Percentiles rank a stretch among this genome's conserved stretches.
phyloP scores from a whole-genome alignment of 2,113 vertebrate species.

The Syrrhaptes paradoxus region DNA sequence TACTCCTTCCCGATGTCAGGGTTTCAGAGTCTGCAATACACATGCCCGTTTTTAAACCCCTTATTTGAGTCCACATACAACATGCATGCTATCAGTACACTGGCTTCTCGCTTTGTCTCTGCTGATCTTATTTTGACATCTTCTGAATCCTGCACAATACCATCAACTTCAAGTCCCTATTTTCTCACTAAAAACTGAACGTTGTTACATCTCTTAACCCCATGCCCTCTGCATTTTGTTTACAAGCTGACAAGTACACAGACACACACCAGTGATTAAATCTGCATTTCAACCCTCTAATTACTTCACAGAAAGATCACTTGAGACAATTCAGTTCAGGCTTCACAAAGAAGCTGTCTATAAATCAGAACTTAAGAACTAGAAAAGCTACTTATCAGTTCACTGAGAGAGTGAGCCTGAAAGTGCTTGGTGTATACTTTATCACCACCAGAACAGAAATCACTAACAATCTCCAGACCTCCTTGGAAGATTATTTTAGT shows the following conservation, averaged over 20 bases:
- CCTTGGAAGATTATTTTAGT: neutral
- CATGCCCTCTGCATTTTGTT: neutral
- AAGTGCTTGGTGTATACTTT: neutral
- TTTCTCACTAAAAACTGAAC: neutral
- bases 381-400: conserved; percentile 37
- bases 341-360: neutral
- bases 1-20: neutral
- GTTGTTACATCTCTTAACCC: neutral
- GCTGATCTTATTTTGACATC: neutral
- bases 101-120: neutral
- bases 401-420: neutral
- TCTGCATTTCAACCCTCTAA: conserved; percentile 10
- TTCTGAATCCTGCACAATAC: neutral
- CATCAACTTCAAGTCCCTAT: neutral
- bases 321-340: conserved; percentile 12
- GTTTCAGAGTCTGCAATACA: neutral
- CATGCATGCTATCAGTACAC: rapidly evolving
- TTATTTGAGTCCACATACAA: neutral
- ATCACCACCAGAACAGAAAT: neutral
- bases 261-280: neutral
- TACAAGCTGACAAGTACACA: neutral
- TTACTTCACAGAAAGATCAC: conserved; percentile 22
- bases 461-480: neutral
- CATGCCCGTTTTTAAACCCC: neutral
- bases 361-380: conserved; percentile 9